Evolutionary conservation across 2,797 vertebrate genomes (phyloP).

Genomic region (Catharus ustulatus): DNA sequence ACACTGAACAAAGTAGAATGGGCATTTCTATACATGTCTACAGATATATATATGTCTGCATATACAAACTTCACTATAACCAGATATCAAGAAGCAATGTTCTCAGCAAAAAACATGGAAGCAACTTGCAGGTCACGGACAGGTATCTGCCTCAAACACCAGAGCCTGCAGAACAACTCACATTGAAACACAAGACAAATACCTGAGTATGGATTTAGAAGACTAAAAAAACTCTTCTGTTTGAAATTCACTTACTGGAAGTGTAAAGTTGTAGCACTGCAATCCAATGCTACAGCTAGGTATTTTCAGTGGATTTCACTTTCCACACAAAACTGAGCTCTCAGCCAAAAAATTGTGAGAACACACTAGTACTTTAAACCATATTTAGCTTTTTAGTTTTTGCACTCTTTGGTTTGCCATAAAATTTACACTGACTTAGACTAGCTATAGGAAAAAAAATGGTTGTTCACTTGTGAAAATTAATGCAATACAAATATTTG

Average conservation of each 20-base stretch:
- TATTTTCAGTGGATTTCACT: not conserved
- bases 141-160: not conserved
- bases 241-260: not conserved
- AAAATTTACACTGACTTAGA: not conserved
- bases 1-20: not conserved
- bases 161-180: accelerated
- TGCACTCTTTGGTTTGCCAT: not conserved
- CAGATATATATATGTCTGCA: no score
- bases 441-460: not conserved
- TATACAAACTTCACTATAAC: not conserved
- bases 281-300: not conserved
- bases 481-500: not conserved
- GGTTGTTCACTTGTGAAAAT: not conserved
- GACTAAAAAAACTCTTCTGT: not conserved
- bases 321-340: not conserved
- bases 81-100: not conserved
- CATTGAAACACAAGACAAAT: not conserved
- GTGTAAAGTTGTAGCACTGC: not conserved
- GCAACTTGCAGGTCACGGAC: not conserved
- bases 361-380: not conserved
- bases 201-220: not conserved
- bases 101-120: not conserved
- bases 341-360: not conserved
- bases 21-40: not conserved
- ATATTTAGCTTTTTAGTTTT: not conserved